Conservation (phyloP, 2,797 vertebrate genomes). For the Carcharodon carcharias region DNA sequence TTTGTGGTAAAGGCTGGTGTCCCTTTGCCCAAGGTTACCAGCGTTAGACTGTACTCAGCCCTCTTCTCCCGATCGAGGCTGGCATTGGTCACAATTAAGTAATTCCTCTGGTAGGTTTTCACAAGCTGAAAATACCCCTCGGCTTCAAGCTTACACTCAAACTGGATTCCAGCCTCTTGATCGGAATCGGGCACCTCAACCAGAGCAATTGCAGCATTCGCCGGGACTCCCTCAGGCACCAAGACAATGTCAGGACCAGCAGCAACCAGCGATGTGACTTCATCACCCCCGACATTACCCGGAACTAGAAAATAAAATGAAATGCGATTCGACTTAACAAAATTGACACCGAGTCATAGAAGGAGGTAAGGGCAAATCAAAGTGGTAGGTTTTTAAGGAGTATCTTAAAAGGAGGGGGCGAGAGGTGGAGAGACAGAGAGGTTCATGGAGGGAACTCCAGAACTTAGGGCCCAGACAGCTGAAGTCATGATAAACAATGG, state of each 20-base stretch:
- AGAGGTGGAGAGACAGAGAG: not conserved
- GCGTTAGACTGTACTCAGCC: slow-evolving; percentile 69
- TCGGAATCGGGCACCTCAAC: slow-evolving; percentile 78
- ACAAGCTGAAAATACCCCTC: slow-evolving; percentile 72
- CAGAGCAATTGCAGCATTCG: slow-evolving; percentile 79
- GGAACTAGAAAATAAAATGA: slow-evolving; percentile 53
- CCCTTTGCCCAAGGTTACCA: slow-evolving; percentile 69
- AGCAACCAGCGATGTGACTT: slow-evolving; percentile 67
- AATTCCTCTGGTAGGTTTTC: slow-evolving; percentile 71
- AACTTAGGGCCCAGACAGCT: not conserved
- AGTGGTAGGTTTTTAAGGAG: not conserved
- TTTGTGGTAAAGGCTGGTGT: slow-evolving; percentile 60
- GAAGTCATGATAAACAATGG: not conserved
- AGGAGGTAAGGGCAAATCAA: not conserved
- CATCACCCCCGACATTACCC: slow-evolving; percentile 74
- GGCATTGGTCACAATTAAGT: slow-evolving; percentile 72
- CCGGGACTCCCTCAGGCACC: slow-evolving; percentile 68
- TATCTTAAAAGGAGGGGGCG: no score
- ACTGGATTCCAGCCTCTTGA: slow-evolving; percentile 71
- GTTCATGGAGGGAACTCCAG: not conserved
- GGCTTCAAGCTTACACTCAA: slow-evolving; percentile 62
- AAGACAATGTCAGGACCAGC: slow-evolving; percentile 57
- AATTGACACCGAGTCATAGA: not conserved
- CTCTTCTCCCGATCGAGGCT: slow-evolving; percentile 74
- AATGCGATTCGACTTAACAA: not conserved